phyloP scores from a whole-genome alignment of 2,113 vertebrate species.

The Rana temporaria region DNA sequence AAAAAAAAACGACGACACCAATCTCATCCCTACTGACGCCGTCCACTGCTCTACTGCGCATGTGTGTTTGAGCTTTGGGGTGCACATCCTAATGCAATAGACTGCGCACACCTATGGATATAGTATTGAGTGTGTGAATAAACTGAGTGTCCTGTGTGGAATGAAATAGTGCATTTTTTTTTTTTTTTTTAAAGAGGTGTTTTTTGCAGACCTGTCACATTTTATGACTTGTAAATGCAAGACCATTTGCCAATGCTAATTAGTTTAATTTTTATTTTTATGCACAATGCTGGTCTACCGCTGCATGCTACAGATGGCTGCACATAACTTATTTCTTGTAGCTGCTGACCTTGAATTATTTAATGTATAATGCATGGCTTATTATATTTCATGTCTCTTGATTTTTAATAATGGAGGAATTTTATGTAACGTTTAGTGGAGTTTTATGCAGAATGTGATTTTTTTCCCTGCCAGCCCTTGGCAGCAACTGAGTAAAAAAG shows the following conservation, averaged over 20 bases:
- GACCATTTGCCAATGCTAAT: slow-evolving; percentile 18
- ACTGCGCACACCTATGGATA: too few relatives aligned
- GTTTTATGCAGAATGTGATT: background rate
- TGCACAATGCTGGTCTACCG: background rate
- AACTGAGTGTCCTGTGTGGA: background rate
- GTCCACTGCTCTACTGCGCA: too few relatives aligned
- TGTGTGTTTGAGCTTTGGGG: too few relatives aligned
- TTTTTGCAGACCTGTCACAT: slow-evolving; percentile 25
- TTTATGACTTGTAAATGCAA: slow-evolving; percentile 17
- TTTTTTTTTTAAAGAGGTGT: background rate
- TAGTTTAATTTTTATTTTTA: slow-evolving; percentile 33
- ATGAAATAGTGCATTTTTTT: slow-evolving; percentile 9
- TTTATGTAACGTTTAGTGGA: background rate
- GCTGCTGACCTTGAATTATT: slow-evolving; percentile 1
- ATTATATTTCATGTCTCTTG: background rate
- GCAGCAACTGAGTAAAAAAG: too few relatives aligned
- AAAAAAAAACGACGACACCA: too few relatives aligned
- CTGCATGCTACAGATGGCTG: slow-evolving; percentile 1
- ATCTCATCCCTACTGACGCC: too few relatives aligned
- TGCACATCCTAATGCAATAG: too few relatives aligned
- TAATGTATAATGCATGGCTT: slow-evolving; percentile 20
- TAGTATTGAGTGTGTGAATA: background rate
- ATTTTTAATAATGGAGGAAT: background rate
- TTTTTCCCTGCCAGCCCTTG: background rate
- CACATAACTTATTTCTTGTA: slow-evolving; percentile 18